Evolutionary conservation across 2,888 invertebrate genomes (phyloP).

Genomic region (Drosophila infuscata): DNA sequence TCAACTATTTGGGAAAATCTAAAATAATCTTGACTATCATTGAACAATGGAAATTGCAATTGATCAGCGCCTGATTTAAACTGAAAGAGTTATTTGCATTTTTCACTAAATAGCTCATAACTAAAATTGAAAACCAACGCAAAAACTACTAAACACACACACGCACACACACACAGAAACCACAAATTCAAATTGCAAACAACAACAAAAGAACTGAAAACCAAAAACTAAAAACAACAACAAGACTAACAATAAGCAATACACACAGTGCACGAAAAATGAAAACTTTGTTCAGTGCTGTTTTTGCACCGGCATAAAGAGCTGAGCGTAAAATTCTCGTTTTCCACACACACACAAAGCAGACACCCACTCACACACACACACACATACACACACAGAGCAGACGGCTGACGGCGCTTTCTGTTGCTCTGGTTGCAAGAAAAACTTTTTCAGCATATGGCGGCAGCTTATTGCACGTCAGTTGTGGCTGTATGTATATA

Average conservation of each 20-base stretch:
- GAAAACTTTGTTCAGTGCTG: slow-evolving; percentile 51
- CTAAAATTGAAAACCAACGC: slow-evolving; percentile 23
- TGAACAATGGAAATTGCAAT: background rate
- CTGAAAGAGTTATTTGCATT: slow-evolving; percentile 12
- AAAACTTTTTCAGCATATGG: slow-evolving; percentile 62
- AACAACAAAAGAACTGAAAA: slow-evolving; percentile 17
- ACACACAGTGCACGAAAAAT: slow-evolving; percentile 34
- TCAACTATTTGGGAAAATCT: background rate
- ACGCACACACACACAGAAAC: slow-evolving; percentile 21
- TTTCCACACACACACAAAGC: slow-evolving; percentile 31
- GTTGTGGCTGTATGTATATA: slow-evolving; percentile 27
- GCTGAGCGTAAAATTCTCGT: slow-evolving; percentile 64
- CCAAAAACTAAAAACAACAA: slow-evolving; percentile 1
- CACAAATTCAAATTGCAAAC: slow-evolving; percentile 31
- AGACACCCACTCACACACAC: slow-evolving; percentile 9
- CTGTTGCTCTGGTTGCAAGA: slow-evolving; percentile 43
- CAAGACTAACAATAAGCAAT: slow-evolving; percentile 25
- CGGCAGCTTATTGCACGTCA: slow-evolving; percentile 52
- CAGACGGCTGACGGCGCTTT: slow-evolving; percentile 36
- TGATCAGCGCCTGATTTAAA: background rate
- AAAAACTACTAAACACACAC: slow-evolving; percentile 30
- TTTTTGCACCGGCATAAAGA: slow-evolving; percentile 64
- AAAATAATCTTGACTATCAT: slow-evolving; percentile 12
- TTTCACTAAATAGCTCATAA: slow-evolving; percentile 39
- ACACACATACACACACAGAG: slow-evolving; percentile 10